Evolutionary conservation across 2,797 vertebrate species (phyloP), one percentile per base, ranked within the genome.

Genomic region (Sandelia bainsii): DNA sequence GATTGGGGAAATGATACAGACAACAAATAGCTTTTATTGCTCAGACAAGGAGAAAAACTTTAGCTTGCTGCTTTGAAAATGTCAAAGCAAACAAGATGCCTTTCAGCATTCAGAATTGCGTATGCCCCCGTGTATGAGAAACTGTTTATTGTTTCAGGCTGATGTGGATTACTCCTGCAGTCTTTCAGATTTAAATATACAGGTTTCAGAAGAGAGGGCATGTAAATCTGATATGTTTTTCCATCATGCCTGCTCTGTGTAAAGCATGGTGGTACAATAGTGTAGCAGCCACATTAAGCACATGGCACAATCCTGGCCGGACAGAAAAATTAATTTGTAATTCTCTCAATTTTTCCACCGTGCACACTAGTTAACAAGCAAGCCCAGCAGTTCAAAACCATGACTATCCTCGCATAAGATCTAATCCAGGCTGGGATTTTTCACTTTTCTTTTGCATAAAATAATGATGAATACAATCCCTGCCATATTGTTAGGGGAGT

Each of bases 391-490:
- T 72, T 64, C 25, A 48, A 63, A 75, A 42, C 69, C 71, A 57
- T 84, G 83, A 69, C 56, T 54, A 40, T 74, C 32, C 22, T 52
- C 22, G 0, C 46, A 16, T 61, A 20, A 52, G 74, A 56, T 87
- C 62, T 50, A 71, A 80, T 81, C 70, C 75, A 75, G 69, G 45
- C 75, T 46, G n/a, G 75, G 75, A 75, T 83, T 83, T 73, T 79
- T 52, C 11, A 4, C 66, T 77, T 77, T 79, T 84, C 52, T 53
- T 76, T 27, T 71, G 73, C 83, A 89, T 89, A 65, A 89, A 89
- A 87, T 89, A 88, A 82, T 85, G 56, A 88, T 89, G 81, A 90
- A 75, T 78, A 63, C 76, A 83, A 80, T 85, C 67, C 32, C 45
- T 66, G 75, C 58, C 64, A 74, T 77, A 81, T 81, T 82, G 71